Conservation (phyloP, 2,113 vertebrate species). For the Lagopus muta region DNA sequence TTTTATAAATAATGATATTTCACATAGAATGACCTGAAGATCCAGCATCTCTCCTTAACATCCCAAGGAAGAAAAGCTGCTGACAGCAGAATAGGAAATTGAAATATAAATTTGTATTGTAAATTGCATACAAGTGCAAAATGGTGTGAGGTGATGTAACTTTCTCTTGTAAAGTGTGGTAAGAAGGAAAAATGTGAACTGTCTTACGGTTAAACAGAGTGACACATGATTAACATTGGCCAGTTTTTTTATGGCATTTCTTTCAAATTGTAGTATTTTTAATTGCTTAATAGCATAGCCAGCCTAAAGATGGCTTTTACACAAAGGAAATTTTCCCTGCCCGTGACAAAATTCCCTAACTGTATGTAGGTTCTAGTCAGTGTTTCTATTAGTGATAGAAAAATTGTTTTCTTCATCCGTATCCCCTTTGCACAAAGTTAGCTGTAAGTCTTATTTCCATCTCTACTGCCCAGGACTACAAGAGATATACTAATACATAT, state of each 20-base stretch:
- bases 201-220: neutral
- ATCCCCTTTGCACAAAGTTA: neutral
- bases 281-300: neutral
- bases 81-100: neutral
- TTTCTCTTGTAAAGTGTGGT: neutral
- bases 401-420: neutral
- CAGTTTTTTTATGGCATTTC: neutral
- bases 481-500: neutral
- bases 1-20: neutral
- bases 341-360: neutral
- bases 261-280: neutral
- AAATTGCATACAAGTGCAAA: neutral
- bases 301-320: neutral
- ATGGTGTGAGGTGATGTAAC: neutral
- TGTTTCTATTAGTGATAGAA: neutral
- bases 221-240: neutral
- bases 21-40: neutral
- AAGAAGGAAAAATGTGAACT: neutral
- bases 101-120: neutral
- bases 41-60: neutral
- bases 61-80: neutral
- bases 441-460: neutral
- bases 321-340: neutral
- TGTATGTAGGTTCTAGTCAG: neutral
- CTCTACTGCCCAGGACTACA: neutral